phyloP scores from a whole-genome alignment of 1,140 invertebrate species.

The Spodoptera litura region DNA sequence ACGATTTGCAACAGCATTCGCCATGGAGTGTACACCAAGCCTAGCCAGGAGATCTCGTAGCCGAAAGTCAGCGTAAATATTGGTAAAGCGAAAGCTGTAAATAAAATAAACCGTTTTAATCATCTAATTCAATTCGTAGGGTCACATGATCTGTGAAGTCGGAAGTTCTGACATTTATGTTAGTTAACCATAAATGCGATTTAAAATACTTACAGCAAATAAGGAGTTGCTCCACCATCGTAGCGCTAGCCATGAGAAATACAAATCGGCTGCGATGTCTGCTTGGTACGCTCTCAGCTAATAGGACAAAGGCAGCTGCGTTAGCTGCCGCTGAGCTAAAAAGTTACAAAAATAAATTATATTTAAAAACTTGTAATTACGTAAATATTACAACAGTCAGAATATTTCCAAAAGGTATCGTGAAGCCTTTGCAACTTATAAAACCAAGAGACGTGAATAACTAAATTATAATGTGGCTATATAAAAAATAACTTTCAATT shows the following conservation, averaged over 20 bases:
- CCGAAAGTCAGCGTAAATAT: conserved; percentile 69
- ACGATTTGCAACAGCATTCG: conserved; percentile 87
- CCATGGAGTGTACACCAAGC: conserved; percentile 87
- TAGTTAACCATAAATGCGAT: no score
- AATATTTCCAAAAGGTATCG: no score
- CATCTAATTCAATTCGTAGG: no score
- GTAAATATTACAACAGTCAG: no score
- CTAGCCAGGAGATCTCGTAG: conserved; percentile 60
- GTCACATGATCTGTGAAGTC: no score
- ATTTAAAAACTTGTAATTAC: no score
- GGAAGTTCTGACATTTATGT: no score
- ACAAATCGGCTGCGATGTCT: conserved; percentile 65
- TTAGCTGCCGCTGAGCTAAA: conserved; percentile 75
- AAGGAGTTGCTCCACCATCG: conserved; percentile 70
- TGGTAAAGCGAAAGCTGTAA: conserved; percentile 59
- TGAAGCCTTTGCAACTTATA: no score
- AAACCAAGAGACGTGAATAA: no score
- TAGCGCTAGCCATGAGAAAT: conserved; percentile 75
- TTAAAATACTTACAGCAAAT: conserved; percentile 62
- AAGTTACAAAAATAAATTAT: neutral
- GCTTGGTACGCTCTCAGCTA: conserved; percentile 68
- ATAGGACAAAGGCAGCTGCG: conserved; percentile 72
- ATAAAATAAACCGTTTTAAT: neutral
- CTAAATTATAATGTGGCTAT: no score
- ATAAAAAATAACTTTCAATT: no score